Evolutionary conservation across 2,797 vertebrate genomes (phyloP), one percentile per base, ranked within the genome.

Genomic region (Aplochiton taeniatus): DNA sequence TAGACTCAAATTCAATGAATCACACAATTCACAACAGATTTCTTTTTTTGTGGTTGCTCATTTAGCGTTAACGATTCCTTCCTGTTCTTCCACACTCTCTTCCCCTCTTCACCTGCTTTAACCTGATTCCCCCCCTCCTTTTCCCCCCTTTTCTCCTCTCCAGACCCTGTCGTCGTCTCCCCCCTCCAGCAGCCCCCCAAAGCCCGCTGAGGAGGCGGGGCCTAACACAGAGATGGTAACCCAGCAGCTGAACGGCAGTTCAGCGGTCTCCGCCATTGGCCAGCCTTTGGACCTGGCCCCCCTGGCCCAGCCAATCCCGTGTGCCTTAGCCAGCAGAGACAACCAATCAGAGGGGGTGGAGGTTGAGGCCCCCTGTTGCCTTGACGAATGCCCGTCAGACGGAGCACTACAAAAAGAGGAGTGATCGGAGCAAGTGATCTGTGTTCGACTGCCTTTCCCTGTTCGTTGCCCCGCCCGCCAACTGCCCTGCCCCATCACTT

Each of bases 281-380:
- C 91, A 91, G 83, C 73, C 91, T 72, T 69, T 91, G 87, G 91
- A 92, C 80, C 88, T 90, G 87, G 83, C 87, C 86, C 81, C 89
- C 80, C 83, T 88, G 87, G 89, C 84, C 90, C 91, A 93, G 91
- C 92, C 91, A 92, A 92, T 89, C 90, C 91, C 88, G 74, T 94
- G 94, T 95, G 94, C 95, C 95, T 96, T 97, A 96, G 87, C 92
- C 95, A 90, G 92, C 91, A 95, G 91, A 95, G 95, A 95, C 93
- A 94, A 90, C 88, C 93, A 92, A 89, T 84, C 88, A 89, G 91
- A 92, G 87, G 90, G 84, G 91, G 91, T 79, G 81, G 93, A 88
- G 79, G 91, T 85, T 88, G 93, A 93, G 88, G 85, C 85, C 88
- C 88, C 91, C 85, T 88, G 73, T 91, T 94, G 93, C 91, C 91